phyloP scores from a whole-genome alignment of 1,140 invertebrate species.

The Penaeus indicus region DNA sequence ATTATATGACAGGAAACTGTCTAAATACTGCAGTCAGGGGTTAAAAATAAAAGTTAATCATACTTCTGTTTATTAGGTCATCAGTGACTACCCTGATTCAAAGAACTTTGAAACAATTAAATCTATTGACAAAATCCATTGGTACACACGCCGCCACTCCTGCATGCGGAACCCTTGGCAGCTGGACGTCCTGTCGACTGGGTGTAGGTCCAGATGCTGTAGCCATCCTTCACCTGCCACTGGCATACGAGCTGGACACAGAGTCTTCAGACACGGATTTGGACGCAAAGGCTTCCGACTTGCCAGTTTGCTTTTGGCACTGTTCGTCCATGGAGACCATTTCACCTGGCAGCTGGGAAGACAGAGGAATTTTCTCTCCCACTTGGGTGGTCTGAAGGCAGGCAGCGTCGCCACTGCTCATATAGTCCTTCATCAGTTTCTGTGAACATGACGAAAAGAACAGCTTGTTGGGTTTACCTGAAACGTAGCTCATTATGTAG shows the following conservation, averaged over 20 bases:
- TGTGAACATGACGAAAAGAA: conserved; percentile 59
- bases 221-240: conserved; percentile 37
- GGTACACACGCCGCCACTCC: conserved; percentile 52
- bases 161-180: conserved; percentile 57
- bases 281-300: conserved; percentile 50
- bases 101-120: no score
- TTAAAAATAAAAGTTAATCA: no score
- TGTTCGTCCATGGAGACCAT: conserved; percentile 46
- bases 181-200: conserved; percentile 36
- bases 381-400: conserved; percentile 41
- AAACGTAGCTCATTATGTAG: conserved; percentile 67
- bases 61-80: no score
- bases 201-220: conserved; percentile 4
- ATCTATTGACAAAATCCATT: conserved; percentile 54
- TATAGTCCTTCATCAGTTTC: conserved; percentile 52
- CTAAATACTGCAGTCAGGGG: no score
- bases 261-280: conserved; percentile 27
- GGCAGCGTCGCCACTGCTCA: background rate
- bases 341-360: conserved; percentile 42
- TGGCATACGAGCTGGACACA: conserved; percentile 55
- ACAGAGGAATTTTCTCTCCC: background rate
- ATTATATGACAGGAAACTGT: no score
- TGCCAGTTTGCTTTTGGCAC: conserved; percentile 41
- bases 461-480: conserved; percentile 47
- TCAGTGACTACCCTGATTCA: no score